Percentiles rank a stretch among this genome's conserved stretches.
Conservation (phyloP, 1,140 invertebrate species). For the Hypothenemus hampei region DNA sequence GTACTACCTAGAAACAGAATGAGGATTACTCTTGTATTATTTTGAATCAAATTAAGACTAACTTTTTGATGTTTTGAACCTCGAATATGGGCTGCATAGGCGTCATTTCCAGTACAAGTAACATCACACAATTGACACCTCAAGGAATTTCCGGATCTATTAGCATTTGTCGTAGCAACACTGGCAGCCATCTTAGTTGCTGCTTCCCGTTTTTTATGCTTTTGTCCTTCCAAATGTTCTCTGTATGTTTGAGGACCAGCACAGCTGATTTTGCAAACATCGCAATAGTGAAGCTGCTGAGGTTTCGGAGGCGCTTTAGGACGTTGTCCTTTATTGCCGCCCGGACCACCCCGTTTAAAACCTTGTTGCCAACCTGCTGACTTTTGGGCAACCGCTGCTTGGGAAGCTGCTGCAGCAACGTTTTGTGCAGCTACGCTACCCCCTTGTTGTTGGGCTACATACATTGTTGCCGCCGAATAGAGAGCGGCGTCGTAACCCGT, state of each 20-base stretch:
- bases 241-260: constrained; percentile 74
- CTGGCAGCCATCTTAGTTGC: constrained; percentile 71
- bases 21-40: background rate
- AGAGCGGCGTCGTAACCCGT: constrained; percentile 86
- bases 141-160: constrained; percentile 64
- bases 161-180: constrained; percentile 49
- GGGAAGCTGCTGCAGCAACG: constrained; percentile 42
- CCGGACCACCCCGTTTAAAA: constrained; percentile 65
- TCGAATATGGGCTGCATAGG: constrained; percentile 95
- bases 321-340: constrained; percentile 60
- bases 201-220: constrained; percentile 98
- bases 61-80: constrained; percentile 97
- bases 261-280: constrained; percentile 87
- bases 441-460: constrained; percentile 70
- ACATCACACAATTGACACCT: constrained; percentile 94
- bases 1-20: constrained; percentile 65
- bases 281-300: constrained; percentile 90
- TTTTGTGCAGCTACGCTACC: constrained; percentile 7
- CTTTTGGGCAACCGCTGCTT: constrained; percentile 52
- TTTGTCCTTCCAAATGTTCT: constrained; percentile 96
- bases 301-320: constrained; percentile 81
- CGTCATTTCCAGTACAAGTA: constrained; percentile 90
- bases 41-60: constrained; percentile 1
- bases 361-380: constrained; percentile 64
- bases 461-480: constrained; percentile 89